Percentiles rank a stretch among this genome's conserved stretches.
phyloP scores from a whole-genome alignment of 2,888 invertebrate species.

The Noctua comes region DNA sequence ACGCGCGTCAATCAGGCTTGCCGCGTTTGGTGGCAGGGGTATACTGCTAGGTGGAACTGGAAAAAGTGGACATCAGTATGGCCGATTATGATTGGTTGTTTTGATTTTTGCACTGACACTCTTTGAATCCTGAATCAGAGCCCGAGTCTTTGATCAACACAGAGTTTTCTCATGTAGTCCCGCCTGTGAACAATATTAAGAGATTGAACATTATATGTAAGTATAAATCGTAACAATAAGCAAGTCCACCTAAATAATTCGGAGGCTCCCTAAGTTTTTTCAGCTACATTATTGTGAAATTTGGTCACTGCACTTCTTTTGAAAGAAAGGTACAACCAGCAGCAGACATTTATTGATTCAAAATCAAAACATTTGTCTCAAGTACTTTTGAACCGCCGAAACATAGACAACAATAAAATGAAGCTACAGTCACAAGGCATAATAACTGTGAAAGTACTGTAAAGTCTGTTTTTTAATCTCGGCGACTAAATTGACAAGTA shows the following conservation, averaged over 20 bases:
- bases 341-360: too few relatives aligned
- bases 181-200: not conserved
- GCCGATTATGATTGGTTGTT: not conserved
- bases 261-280: not conserved
- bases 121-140: not conserved
- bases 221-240: not conserved
- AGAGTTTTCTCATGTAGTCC: not conserved
- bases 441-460: too few relatives aligned
- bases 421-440: too few relatives aligned
- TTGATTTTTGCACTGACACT: not conserved
- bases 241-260: too few relatives aligned
- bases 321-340: not conserved
- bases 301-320: not conserved
- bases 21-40: conserved; percentile 32
- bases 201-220: not conserved
- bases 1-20: conserved; percentile 37
- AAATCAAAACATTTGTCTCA: too few relatives aligned
- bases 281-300: too few relatives aligned
- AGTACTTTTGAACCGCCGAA: too few relatives aligned
- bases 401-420: too few relatives aligned
- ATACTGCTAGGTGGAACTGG: conserved; percentile 6
- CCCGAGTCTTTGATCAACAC: too few relatives aligned
- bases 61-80: not conserved
- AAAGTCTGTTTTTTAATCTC: too few relatives aligned
- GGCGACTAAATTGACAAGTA: too few relatives aligned